These are phyloP conservation scores for Porites cylindrica DNA, from an alignment of 92 coral and sea anemone genomes.

Conservation along the genomic window DNA sequence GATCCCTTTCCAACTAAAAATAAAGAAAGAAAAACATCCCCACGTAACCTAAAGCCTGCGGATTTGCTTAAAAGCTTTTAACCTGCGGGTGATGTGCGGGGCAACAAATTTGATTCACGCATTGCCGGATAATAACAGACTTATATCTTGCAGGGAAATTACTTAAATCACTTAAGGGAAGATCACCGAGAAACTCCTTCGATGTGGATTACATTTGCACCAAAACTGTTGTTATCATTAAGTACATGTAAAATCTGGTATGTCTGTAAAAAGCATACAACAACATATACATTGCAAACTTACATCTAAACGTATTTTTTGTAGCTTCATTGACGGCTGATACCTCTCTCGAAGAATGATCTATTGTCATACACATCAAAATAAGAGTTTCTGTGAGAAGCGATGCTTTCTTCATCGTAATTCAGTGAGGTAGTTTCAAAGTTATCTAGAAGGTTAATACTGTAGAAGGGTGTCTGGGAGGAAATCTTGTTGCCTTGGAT, in stretches of 20 bases:
- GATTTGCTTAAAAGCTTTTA: too few relatives aligned
- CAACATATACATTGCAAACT: slow-evolving; percentile 5
- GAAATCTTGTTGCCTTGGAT: slow-evolving; percentile 17
- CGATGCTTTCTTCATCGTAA: not conserved
- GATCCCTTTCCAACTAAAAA: too few relatives aligned
- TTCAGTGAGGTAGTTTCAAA: not conserved
- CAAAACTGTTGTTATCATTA: too few relatives aligned
- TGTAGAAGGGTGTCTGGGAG: not conserved
- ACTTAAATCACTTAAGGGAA: too few relatives aligned
- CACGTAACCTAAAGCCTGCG: too few relatives aligned
- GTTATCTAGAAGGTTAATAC: not conserved
- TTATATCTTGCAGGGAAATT: too few relatives aligned
- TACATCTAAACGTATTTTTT: slow-evolving; percentile 25
- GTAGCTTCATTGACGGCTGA: slow-evolving; percentile 4
- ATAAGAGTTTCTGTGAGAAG: not conserved
- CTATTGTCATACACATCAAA: not conserved
- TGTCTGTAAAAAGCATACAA: not conserved
- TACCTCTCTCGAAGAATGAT: not conserved
- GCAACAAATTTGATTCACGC: too few relatives aligned
- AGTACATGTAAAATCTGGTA: not conserved
- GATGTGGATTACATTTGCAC: too few relatives aligned
- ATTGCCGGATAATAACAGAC: too few relatives aligned
- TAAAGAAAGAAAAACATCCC: too few relatives aligned
- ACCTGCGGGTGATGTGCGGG: too few relatives aligned
- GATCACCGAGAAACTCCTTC: too few relatives aligned